A percentile compares a stretch with the other conserved stretches of the same genome.
Evolutionary conservation across 1,140 invertebrate genomes (phyloP).

Genomic region (Aphis gossypii): DNA sequence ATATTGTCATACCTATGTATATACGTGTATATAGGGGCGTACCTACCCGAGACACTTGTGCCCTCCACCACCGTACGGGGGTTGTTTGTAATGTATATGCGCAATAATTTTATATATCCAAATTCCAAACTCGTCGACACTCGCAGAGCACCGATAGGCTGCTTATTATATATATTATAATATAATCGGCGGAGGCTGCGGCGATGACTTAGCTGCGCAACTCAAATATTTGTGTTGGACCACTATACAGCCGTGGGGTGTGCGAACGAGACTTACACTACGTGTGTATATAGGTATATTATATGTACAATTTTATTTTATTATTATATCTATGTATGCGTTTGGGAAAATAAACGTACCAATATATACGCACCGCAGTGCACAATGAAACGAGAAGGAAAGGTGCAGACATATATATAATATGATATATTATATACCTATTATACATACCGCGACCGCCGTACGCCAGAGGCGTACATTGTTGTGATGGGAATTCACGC

Average conservation of each 20-base stretch:
- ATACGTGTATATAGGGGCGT: not conserved
- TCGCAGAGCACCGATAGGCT: not conserved
- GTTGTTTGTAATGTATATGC: not conserved
- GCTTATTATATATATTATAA: not conserved
- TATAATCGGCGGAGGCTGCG: not conserved
- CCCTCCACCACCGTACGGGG: too few relatives aligned
- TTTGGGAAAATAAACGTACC: too few relatives aligned
- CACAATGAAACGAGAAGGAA: slow-evolving; percentile 5
- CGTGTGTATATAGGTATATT: not conserved
- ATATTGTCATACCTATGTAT: not conserved
- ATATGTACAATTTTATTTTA: not conserved
- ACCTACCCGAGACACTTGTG: not conserved
- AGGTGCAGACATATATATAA: not conserved
- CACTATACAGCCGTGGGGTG: not conserved
- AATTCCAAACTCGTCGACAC: not conserved
- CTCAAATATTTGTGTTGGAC: not conserved
- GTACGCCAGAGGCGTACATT: not conserved
- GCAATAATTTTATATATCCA: not conserved
- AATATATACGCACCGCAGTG: not conserved
- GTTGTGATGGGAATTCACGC: not conserved
- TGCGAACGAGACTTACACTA: not conserved
- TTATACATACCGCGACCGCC: not conserved
- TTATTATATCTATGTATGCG: not conserved
- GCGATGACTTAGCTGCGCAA: not conserved
- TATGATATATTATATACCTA: not conserved